phyloP scores from a whole-genome alignment of 2,888 invertebrate species.

The Panzeria rudis region DNA sequence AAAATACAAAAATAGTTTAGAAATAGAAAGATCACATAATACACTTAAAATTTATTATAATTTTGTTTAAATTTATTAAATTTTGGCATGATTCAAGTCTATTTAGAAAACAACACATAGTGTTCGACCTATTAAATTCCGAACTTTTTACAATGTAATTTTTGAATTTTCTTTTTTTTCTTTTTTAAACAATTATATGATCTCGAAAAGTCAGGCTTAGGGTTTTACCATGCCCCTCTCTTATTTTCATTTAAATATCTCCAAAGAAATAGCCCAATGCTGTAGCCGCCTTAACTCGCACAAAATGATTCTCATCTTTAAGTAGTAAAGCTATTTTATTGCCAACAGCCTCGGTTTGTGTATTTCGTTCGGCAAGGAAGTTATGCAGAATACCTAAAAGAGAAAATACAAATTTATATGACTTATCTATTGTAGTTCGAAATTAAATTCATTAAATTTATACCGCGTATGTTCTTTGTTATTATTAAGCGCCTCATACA shows the following conservation, averaged over 20 bases:
- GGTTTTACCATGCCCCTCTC: too few species aligned
- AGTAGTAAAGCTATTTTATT: slow-evolving; percentile 81
- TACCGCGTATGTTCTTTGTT: too few species aligned
- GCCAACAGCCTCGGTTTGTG: slow-evolving; percentile 81
- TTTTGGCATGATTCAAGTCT: slow-evolving; percentile 56
- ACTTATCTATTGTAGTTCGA: not conserved
- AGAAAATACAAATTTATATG: not conserved
- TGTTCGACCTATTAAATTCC: not conserved
- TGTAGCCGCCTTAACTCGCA: slow-evolving; percentile 82
- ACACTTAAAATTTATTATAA: slow-evolving; percentile 29
- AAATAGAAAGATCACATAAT: slow-evolving; percentile 33
- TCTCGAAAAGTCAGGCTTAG: not conserved
- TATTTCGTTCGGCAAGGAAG: slow-evolving; percentile 80
- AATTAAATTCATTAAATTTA: too few species aligned
- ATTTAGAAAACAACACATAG: not conserved
- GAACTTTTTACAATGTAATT: too few species aligned
- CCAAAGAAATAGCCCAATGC: slow-evolving; percentile 83
- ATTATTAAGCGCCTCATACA: too few species aligned
- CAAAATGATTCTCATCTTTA: slow-evolving; percentile 82
- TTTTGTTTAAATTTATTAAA: slow-evolving; percentile 25
- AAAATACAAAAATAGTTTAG: slow-evolving; percentile 31
- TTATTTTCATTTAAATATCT: slow-evolving; percentile 80
- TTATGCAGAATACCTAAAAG: slow-evolving; percentile 81
- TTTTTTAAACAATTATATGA: not conserved
- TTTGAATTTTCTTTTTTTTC: too few species aligned